phyloP scores from a whole-genome alignment of 1,140 invertebrate species.

The Laupala kohalensis region DNA sequence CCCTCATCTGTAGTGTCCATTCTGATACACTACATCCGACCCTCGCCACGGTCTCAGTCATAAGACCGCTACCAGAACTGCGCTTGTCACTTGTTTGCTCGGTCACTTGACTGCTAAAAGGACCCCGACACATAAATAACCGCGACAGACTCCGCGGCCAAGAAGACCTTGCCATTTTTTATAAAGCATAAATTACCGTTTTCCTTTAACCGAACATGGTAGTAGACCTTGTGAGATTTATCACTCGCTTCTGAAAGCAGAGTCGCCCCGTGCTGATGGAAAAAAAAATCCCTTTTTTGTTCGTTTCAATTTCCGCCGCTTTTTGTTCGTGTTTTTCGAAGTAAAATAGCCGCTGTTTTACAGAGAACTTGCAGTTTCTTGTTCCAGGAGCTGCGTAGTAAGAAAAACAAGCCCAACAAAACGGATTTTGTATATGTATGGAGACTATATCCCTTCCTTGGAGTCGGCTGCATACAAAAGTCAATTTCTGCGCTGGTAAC shows the following conservation, averaged over 20 bases:
- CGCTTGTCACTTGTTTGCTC: not conserved
- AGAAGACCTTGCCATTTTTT: not conserved
- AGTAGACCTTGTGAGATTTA: not conserved
- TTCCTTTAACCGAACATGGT: not conserved
- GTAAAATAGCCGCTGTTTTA: not conserved
- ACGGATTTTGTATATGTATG: not conserved
- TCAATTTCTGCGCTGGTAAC: not conserved
- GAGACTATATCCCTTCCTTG: not conserved
- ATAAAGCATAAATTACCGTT: not conserved
- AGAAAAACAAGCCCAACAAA: not conserved
- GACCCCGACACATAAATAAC: not conserved
- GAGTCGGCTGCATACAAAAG: not conserved
- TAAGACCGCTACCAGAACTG: not conserved
- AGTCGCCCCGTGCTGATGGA: not conserved
- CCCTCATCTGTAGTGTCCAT: no score
- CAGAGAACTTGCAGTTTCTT: not conserved
- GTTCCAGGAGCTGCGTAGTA: not conserved
- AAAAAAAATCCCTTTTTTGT: not conserved
- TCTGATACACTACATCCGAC: no score
- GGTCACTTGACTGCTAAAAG: not conserved
- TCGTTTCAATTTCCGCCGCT: not conserved
- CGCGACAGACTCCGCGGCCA: not conserved
- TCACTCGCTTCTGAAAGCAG: not conserved
- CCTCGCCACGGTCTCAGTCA: not conserved
- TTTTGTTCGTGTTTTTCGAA: not conserved